Conservation (phyloP, 2,888 invertebrate genomes). For the Alloscopus bannaensis region DNA sequence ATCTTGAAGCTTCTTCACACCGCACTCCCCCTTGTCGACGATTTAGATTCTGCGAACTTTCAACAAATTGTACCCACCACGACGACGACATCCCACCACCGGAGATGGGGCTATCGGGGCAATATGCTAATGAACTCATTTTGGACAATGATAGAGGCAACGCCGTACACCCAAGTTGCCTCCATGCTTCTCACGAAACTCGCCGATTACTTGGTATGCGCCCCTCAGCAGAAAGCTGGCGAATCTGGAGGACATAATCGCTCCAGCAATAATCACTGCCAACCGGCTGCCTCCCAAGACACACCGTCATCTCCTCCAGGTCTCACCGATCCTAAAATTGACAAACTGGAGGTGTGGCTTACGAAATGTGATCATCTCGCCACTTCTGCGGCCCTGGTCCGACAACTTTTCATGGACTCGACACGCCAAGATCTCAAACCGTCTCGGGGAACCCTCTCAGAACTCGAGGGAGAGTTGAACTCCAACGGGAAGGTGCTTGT, state of each 20-base stretch:
- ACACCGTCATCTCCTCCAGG: constrained; percentile 21
- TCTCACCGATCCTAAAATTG: constrained; percentile 73
- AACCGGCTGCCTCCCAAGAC: background rate
- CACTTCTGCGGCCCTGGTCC: constrained; percentile 75
- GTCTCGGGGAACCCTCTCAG: constrained; percentile 31
- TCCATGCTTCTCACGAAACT: constrained; percentile 75
- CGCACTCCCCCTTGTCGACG: constrained; percentile 58
- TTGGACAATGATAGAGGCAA: constrained; percentile 69
- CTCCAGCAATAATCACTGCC: background rate
- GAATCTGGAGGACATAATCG: background rate
- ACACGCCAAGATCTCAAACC: constrained; percentile 44
- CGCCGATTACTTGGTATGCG: constrained; percentile 76
- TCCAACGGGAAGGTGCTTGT: constrained; percentile 74
- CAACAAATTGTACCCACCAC: constrained; percentile 39
- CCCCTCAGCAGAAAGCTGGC: constrained; percentile 62
- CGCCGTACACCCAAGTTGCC: constrained; percentile 75
- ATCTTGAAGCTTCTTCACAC: constrained; percentile 56
- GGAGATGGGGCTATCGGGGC: constrained; percentile 7
- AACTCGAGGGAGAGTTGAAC: constrained; percentile 70
- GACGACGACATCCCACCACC: background rate
- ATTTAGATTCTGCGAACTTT: constrained; percentile 49
- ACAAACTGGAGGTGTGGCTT: constrained; percentile 75
- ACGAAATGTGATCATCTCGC: constrained; percentile 75
- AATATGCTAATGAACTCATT: constrained; percentile 59
- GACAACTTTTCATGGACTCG: constrained; percentile 74